Evolutionary conservation across 2,797 vertebrate genomes (phyloP), one percentile per base, ranked within the genome.

Genomic region (Chelon auratus): DNA sequence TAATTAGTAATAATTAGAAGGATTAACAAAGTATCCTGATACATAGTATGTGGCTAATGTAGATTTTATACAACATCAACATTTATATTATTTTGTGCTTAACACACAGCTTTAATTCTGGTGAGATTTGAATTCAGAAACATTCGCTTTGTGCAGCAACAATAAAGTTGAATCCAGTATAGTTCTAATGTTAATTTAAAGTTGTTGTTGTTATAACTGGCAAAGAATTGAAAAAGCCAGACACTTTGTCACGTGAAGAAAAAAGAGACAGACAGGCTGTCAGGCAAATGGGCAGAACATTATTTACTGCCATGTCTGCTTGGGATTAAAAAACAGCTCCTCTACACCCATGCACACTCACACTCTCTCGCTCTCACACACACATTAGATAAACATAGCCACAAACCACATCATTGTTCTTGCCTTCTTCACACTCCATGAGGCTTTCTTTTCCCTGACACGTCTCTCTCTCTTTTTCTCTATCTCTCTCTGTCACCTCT

Each of bases 331-430:
- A 77, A 66, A 62, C 64, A 61, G 40, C 54, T 45, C n/a, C 8
- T 22, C 0, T 17, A n/a, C 55, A 45, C 59, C 40, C 48, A 68
- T 51, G 63, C 53, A 59, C 51, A 59, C 51, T 53, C 47, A 45
- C 13, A 69, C 48, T 63, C 17, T 50, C 37, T 62, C 48, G 45
- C 40, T 20, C 40, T 26, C 18, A 9, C 42, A 63, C 45, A 67
- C 5, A 85, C 36, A 75, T 39, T 30, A 62, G 72, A 83, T 71
- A 86, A 69, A 87, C 80, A 80, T 52, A 80, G 77, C 64, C 77
- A 78, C 68, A 74, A 78, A 86, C 74, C 66, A 59, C 74, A 76
- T 74, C 61, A 82, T 80, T 82, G 80, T 89, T 84, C 77, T 68
- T 62, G 52, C 55, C 62, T 68, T 80, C 61, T 81, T 83, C 66